Evolutionary conservation across 2,888 invertebrate genomes (phyloP).

Genomic region (Oxycera nigricornis): DNA sequence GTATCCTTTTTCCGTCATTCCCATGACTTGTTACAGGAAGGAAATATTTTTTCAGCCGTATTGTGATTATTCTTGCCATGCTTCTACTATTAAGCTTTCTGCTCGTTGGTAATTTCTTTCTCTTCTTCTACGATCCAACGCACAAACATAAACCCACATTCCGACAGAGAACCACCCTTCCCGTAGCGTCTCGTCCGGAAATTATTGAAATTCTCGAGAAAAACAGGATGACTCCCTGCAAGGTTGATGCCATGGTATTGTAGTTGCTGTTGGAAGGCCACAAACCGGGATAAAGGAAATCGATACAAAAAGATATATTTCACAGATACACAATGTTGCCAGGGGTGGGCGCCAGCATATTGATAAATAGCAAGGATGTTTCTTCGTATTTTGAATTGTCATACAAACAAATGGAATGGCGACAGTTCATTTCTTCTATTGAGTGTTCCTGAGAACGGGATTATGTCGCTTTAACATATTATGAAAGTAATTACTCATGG

Average conservation of each 20-base stretch:
- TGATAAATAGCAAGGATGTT: slow-evolving; percentile 6
- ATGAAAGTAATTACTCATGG: slow-evolving; percentile 26
- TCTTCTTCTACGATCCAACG: not conserved
- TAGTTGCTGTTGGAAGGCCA: not conserved
- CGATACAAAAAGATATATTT: slow-evolving; percentile 18
- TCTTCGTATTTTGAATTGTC: not conserved
- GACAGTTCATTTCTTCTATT: slow-evolving; percentile 2
- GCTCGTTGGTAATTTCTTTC: too few species aligned
- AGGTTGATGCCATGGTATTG: slow-evolving; percentile 1
- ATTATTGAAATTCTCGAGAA: not conserved
- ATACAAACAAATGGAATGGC: not conserved
- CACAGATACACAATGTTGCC: not conserved
- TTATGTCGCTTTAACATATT: slow-evolving; percentile 34
- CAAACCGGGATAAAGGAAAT: slow-evolving; percentile 16
- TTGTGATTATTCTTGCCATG: slow-evolving; percentile 8
- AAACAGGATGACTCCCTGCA: not conserved
- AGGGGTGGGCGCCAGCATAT: not conserved
- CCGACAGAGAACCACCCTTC: too few species aligned
- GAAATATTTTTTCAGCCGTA: not conserved
- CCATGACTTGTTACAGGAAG: not conserved
- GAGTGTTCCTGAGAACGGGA: slow-evolving; percentile 17
- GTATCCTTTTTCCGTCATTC: slow-evolving; percentile 7
- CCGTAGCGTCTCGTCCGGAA: not conserved
- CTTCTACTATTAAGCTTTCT: not conserved
- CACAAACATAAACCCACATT: not conserved